Evolutionary conservation across 2,797 vertebrate species (phyloP).

Genomic region (Pangasius mekongensis): DNA sequence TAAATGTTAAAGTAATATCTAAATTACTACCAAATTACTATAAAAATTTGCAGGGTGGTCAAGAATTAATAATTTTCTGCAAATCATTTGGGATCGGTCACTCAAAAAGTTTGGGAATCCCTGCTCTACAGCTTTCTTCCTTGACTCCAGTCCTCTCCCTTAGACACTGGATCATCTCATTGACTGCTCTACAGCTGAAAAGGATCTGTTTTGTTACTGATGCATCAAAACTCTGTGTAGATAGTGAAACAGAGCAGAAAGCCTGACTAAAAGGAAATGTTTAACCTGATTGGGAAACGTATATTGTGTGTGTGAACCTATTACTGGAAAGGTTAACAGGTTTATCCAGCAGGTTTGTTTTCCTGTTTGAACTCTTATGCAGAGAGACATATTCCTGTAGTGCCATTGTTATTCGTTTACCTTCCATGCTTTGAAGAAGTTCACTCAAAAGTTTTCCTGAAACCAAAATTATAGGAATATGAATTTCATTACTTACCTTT

Average conservation of each 20-base stretch:
- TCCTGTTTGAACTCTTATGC: not conserved
- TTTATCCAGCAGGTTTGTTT: not conserved
- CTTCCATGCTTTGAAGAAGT: not conserved
- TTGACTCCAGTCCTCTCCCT: not conserved
- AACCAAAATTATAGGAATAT: not conserved
- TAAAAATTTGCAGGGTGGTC: not conserved
- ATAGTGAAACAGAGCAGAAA: not conserved
- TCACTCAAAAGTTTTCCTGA: not conserved
- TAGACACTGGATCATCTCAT: not conserved
- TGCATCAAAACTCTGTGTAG: conserved; percentile 5
- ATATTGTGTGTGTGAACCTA: conserved; percentile 1
- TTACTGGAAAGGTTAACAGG: not conserved
- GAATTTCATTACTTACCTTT: not conserved
- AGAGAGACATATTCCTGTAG: not conserved
- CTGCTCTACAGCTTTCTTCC: not conserved
- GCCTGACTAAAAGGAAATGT: conserved; percentile 19
- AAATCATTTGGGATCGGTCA: not conserved
- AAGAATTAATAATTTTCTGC: not conserved
- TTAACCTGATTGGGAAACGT: not conserved
- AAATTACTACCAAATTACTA: too few species aligned
- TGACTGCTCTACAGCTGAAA: not conserved
- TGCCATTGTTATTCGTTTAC: not conserved
- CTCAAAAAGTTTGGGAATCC: not conserved
- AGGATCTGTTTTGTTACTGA: conserved; percentile 12
- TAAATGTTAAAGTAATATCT: too few species aligned